Conservation (phyloP, 2,113 vertebrate genomes). For the Clinocottus analis region DNA sequence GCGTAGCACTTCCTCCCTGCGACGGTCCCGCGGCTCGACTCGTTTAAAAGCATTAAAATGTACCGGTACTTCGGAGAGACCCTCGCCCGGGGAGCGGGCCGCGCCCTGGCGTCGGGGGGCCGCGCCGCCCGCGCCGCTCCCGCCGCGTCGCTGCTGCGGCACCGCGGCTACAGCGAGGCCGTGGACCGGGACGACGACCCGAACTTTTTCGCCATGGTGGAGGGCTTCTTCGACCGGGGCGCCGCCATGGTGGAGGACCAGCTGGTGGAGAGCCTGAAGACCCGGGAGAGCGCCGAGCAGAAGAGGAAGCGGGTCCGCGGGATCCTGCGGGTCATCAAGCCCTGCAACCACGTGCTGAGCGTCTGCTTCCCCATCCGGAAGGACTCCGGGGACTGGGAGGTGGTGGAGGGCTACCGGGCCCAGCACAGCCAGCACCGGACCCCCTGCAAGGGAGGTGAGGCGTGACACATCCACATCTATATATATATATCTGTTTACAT, state of each 20-base stretch:
- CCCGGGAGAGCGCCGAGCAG: conserved; percentile 89
- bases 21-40: too few relatives aligned
- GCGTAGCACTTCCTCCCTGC: too few relatives aligned
- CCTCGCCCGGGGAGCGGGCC: conserved; percentile 80
- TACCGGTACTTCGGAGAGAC: conserved; percentile 80
- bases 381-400: conserved; percentile 95
- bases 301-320: conserved; percentile 90
- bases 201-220: conserved; percentile 97
- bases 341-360: conserved; percentile 95
- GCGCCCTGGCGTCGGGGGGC: conserved; percentile 67
- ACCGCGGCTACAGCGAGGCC: conserved; percentile 88
- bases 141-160: conserved; percentile 57
- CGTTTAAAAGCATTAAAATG: not conserved
- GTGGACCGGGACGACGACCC: conserved; percentile 86
- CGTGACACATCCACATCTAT: too few relatives aligned
- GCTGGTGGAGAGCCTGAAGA: conserved; percentile 89
- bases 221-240: conserved; percentile 95
- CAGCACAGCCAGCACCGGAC: conserved; percentile 98
- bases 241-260: conserved; percentile 94
- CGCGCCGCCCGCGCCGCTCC: conserved; percentile 37
- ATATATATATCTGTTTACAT: too few relatives aligned
- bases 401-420: conserved; percentile 93
- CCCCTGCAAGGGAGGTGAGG: conserved; percentile 89
- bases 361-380: conserved; percentile 92
- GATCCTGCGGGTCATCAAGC: conserved; percentile 94